These are phyloP conservation scores for Psilanteris sp. DNA, from an alignment of 1,140 invertebrate species.

Conservation along the genomic window DNA sequence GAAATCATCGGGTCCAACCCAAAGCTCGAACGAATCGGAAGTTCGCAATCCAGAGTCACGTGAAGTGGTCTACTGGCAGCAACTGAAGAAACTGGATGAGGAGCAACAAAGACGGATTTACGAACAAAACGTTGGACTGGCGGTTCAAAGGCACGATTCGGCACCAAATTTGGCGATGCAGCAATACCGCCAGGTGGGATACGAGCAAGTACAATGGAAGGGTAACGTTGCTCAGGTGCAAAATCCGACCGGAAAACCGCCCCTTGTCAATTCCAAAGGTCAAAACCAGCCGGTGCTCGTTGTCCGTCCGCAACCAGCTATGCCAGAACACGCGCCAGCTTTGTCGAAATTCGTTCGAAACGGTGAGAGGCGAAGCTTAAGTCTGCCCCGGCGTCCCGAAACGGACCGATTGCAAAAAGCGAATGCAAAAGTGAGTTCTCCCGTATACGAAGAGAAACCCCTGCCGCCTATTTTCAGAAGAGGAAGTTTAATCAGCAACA, in stretches of 20 bases:
- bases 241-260: constrained; percentile 67
- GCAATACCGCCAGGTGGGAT: constrained; percentile 38
- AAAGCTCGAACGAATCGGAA: constrained; percentile 23
- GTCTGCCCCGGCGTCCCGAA: constrained; percentile 53
- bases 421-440: constrained; percentile 12
- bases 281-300: constrained; percentile 74
- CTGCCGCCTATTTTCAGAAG: constrained; percentile 80
- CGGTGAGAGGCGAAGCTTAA: constrained; percentile 65
- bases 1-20: constrained; percentile 45
- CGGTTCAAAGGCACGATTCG: constrained; percentile 58
- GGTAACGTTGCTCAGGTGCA: constrained; percentile 29
- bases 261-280: constrained; percentile 69
- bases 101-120: constrained; percentile 74
- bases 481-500: constrained; percentile 77
- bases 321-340: constrained; percentile 51
- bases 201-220: constrained; percentile 66
- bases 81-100: constrained; percentile 74
- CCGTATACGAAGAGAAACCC: constrained; percentile 65
- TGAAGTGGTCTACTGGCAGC: constrained; percentile 76
- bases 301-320: constrained; percentile 72
- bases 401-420: constrained; percentile 18
- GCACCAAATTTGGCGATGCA: constrained; percentile 56
- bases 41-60: constrained; percentile 69
- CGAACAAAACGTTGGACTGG: constrained; percentile 59
- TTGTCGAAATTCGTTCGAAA: constrained; percentile 66